phyloP scores from a whole-genome alignment of 2,113 vertebrate species.

The Sminthopsis crassicaudata region DNA sequence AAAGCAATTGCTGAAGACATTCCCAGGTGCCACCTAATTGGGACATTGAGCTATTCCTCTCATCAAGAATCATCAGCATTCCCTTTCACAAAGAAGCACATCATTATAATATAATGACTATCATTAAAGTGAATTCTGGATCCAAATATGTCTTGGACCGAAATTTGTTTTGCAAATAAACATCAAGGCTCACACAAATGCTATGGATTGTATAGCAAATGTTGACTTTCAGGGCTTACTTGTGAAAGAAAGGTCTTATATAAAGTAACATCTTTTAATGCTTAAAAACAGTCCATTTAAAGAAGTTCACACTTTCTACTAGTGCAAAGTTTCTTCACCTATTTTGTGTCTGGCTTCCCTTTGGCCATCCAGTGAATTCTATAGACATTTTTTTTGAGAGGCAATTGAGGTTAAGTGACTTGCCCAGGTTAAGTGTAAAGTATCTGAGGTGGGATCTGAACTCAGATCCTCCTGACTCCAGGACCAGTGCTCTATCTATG shows the following conservation, averaged over 20 bases:
- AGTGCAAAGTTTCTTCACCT: neutral
- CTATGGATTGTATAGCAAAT: neutral
- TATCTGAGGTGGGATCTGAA: too few species aligned
- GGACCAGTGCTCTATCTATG: too few species aligned
- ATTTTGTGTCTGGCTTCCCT: neutral
- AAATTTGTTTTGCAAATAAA: neutral
- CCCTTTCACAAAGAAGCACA: neutral
- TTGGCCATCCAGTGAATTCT: neutral
- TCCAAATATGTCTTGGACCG: constrained; percentile 37
- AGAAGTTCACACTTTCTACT: neutral
- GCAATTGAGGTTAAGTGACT: too few species aligned
- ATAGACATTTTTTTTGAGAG: neutral
- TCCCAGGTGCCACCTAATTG: neutral
- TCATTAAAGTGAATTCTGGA: neutral
- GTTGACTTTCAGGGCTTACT: neutral
- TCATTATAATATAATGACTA: neutral
- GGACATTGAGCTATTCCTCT: neutral
- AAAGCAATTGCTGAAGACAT: neutral
- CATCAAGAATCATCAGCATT: rapidly evolving
- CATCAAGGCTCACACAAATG: constrained; percentile 4
- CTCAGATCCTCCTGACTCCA: too few species aligned
- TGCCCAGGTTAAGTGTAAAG: too few species aligned
- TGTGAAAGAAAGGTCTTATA: neutral
- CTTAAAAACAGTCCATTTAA: neutral
- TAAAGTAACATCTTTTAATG: neutral